Conservation (phyloP, 2,888 invertebrate species). For the Odontomyia ornata region DNA sequence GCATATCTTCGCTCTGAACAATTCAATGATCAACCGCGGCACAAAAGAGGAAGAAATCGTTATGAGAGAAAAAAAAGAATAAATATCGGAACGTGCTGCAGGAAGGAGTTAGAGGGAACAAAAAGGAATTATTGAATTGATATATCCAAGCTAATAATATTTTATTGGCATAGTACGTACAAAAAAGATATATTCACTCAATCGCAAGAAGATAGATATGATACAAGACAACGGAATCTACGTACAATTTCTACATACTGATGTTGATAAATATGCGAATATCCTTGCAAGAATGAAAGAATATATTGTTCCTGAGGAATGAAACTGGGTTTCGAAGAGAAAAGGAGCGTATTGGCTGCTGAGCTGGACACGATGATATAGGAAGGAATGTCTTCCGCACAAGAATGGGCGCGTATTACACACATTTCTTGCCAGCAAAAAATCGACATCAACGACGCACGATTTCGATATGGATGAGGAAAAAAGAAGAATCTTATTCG, state of each 20-base stretch:
- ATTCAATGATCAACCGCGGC: not conserved
- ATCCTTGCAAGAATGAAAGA: not conserved
- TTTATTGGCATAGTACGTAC: slow-evolving; percentile 23
- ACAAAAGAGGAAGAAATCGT: too few species aligned
- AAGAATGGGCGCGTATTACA: not conserved
- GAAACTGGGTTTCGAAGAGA: too few species aligned
- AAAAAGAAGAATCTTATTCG: slow-evolving; percentile 24
- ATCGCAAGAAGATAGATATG: not conserved
- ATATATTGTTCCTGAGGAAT: too few species aligned
- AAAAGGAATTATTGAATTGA: slow-evolving; percentile 20
- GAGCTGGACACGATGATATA: too few species aligned
- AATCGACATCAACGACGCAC: not conserved
- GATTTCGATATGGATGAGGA: slow-evolving; percentile 3
- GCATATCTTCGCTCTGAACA: not conserved
- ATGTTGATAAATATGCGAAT: not conserved
- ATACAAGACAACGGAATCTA: not conserved
- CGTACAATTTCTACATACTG: not conserved
- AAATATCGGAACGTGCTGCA: not conserved
- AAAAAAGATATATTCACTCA: too few species aligned
- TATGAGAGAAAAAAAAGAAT: too few species aligned
- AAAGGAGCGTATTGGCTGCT: too few species aligned
- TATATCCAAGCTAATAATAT: slow-evolving; percentile 33
- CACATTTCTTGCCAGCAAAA: not conserved
- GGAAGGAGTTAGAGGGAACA: not conserved
- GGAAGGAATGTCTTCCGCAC: too few species aligned